phyloP scores from a whole-genome alignment of 2,113 vertebrate genomes.

The Bufo gargarizans region DNA sequence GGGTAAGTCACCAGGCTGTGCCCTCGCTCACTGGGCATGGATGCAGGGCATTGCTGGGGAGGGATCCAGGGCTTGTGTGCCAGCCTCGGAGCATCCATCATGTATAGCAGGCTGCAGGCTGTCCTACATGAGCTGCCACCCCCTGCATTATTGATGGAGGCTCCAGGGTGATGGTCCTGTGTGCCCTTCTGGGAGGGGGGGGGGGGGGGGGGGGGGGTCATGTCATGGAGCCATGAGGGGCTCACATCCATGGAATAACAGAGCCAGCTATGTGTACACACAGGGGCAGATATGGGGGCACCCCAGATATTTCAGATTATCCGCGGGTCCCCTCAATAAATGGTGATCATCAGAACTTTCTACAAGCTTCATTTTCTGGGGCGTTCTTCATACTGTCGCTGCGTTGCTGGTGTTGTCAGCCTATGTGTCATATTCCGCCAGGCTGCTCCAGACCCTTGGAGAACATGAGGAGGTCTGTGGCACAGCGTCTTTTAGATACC shows the following conservation, averaged over 20 bases:
- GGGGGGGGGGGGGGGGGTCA: not conserved
- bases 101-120: not conserved
- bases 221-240: not conserved
- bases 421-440: not conserved
- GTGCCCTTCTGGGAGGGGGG: slow-evolving; percentile 22
- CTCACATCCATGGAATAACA: slow-evolving; percentile 27
- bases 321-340: too few relatives aligned
- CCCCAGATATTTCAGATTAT: too few relatives aligned
- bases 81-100: not conserved
- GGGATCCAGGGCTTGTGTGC: not conserved
- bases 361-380: too few relatives aligned
- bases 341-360: too few relatives aligned
- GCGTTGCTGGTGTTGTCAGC: not conserved
- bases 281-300: not conserved
- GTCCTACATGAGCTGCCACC: slow-evolving; percentile 28
- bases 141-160: slow-evolving; percentile 43
- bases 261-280: slow-evolving; percentile 29
- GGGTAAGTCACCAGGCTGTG: slow-evolving; percentile 27
- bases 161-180: slow-evolving; percentile 13
- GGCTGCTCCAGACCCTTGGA: not conserved
- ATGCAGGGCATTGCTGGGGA: not conserved
- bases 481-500: not conserved
- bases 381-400: too few relatives aligned
- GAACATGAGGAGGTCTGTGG: not conserved
- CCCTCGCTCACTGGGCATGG: not conserved